These are phyloP conservation scores for Tadarida brasiliensis DNA, from an alignment of 2,797 vertebrate genomes.

Conservation along the genomic window DNA sequence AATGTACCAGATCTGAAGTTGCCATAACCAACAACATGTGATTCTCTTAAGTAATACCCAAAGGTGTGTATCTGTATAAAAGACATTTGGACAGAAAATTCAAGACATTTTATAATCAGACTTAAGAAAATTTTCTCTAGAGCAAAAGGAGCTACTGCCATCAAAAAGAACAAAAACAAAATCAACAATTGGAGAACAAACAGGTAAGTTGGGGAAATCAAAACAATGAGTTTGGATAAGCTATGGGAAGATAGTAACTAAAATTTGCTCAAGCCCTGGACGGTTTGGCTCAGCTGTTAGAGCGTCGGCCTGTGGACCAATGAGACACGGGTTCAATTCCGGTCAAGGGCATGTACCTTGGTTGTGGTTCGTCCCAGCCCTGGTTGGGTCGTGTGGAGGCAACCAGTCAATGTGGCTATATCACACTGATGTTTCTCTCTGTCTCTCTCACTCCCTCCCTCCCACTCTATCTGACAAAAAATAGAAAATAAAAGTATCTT, in stretches of 20 bases:
- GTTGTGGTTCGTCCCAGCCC: too few relatives aligned
- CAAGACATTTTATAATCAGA: background rate
- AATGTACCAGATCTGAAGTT: background rate
- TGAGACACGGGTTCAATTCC: too few relatives aligned
- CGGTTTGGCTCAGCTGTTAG: too few relatives aligned
- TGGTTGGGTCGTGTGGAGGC: too few relatives aligned
- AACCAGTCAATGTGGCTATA: too few relatives aligned
- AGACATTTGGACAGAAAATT: background rate
- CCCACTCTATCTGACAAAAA: too few relatives aligned
- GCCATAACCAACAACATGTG: background rate
- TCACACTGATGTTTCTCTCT: too few relatives aligned
- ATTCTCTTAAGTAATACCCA: background rate
- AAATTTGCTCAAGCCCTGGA: background rate
- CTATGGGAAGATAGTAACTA: background rate
- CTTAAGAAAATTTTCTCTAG: background rate
- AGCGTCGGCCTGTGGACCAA: too few relatives aligned
- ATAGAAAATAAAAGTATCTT: too few relatives aligned
- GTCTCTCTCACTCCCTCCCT: too few relatives aligned
- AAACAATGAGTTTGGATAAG: background rate
- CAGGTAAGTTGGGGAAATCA: background rate
- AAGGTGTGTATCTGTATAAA: background rate
- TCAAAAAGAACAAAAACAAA: background rate
- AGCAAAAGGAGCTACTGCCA: constrained; percentile 53
- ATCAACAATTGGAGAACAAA: background rate
- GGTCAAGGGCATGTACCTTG: too few relatives aligned